Evolutionary conservation across 92 coral and sea anemone genomes (phyloP).

Genomic region (Plumapathes pennacea): DNA sequence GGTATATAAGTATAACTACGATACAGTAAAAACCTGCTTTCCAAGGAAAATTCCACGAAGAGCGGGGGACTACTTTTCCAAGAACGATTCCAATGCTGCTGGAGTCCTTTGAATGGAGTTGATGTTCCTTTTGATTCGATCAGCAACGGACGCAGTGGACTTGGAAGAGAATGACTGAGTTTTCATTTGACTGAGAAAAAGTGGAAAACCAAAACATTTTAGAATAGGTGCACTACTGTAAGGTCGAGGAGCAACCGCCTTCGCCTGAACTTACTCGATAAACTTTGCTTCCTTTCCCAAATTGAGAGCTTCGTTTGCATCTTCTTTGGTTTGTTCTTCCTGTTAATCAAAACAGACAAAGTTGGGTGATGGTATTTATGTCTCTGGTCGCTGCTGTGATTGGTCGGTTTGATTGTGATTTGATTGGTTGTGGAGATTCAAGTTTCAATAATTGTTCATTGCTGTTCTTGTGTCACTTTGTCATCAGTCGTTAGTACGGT

Average conservation of each 20-base stretch:
- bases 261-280: constrained; percentile 60
- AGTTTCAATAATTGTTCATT: too few species aligned
- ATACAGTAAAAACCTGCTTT: too few species aligned
- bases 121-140: constrained; percentile 90
- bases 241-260: not conserved
- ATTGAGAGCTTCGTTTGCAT: constrained; percentile 52
- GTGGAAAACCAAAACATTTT: not conserved
- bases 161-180: constrained; percentile 88
- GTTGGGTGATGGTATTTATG: too few species aligned
- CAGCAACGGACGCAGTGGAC: constrained; percentile 80
- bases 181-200: constrained; percentile 70
- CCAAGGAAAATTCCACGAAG: too few species aligned
- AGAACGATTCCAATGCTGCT: constrained; percentile 85
- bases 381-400: too few species aligned
- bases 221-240: not conserved
- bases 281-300: constrained; percentile 84
- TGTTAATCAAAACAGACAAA: constrained; percentile 12
- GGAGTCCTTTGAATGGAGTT: constrained; percentile 96
- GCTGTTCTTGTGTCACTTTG: too few species aligned
- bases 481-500: too few species aligned
- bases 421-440: too few species aligned
- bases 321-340: constrained; percentile 77
- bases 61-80: constrained; percentile 57
- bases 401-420: too few species aligned
- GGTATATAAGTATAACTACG: too few species aligned